These are phyloP conservation scores for Trichonephila inaurata DNA, from an alignment of 1,140 invertebrate genomes.

Conservation along the genomic window DNA sequence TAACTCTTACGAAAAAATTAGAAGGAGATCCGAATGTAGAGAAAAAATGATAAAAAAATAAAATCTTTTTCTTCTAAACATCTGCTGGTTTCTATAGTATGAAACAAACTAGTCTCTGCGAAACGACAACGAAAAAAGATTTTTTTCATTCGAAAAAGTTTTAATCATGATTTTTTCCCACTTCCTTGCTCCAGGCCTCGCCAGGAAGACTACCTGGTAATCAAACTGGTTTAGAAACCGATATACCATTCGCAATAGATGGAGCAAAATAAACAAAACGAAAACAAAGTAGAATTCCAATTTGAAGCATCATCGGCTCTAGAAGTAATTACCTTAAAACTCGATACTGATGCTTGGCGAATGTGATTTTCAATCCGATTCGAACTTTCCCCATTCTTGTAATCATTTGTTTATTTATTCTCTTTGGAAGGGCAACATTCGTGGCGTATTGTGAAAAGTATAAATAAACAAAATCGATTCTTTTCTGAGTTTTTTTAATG, in stretches of 20 bases:
- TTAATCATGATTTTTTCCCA: slow-evolving; percentile 58
- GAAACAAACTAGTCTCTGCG: slow-evolving; percentile 21
- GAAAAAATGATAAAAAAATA: not conserved
- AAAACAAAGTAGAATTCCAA: slow-evolving; percentile 47
- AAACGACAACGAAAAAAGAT: not conserved
- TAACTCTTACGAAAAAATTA: slow-evolving; percentile 33
- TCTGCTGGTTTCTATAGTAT: slow-evolving; percentile 23
- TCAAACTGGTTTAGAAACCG: slow-evolving; percentile 10
- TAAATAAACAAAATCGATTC: not conserved
- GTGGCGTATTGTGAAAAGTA: not conserved
- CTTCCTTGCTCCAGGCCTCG: not conserved
- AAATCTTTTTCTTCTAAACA: not conserved
- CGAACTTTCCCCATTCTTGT: not conserved
- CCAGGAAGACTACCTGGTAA: slow-evolving; percentile 9
- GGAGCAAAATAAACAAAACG: not conserved
- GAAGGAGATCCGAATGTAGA: not conserved
- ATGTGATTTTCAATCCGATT: slow-evolving; percentile 31
- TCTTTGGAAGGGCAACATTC: not conserved
- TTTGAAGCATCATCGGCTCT: slow-evolving; percentile 49
- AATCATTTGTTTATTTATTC: not conserved
- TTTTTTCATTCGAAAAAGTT: slow-evolving; percentile 48
- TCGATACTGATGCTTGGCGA: slow-evolving; percentile 43
- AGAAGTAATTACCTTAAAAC: slow-evolving; percentile 60
- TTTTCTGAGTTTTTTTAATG: not conserved
- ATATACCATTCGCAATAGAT: not conserved